Evolutionary conservation across 1,140 invertebrate species (phyloP).

Genomic region (Cyrtorhinus lividipennis): DNA sequence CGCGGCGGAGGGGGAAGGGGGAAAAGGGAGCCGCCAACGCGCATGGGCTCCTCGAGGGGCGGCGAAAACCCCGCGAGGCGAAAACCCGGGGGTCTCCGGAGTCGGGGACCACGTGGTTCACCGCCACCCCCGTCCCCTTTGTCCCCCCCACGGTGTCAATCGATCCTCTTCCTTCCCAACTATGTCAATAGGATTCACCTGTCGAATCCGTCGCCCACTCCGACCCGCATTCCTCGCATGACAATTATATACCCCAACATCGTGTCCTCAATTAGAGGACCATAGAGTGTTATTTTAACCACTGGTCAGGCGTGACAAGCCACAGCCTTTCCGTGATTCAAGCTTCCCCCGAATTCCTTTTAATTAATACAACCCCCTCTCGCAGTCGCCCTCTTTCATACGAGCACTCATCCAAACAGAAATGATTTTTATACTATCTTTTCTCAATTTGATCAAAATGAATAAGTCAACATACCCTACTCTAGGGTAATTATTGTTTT

Average conservation of each 20-base stretch:
- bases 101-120: constrained; percentile 2
- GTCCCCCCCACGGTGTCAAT: not conserved
- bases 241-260: not conserved
- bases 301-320: not conserved
- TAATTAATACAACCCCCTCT: too few species aligned
- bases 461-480: too few species aligned
- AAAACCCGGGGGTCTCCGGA: not conserved
- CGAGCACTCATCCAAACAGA: not conserved
- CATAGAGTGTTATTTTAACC: not conserved
- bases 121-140: not conserved
- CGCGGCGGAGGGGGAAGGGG: not conserved
- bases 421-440: too few species aligned
- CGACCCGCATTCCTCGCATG: not conserved
- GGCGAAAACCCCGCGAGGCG: not conserved
- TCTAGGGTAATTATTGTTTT: too few species aligned
- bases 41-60: not conserved
- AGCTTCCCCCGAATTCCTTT: too few species aligned
- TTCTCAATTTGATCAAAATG: too few species aligned
- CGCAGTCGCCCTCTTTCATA: not conserved
- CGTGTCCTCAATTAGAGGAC: not conserved
- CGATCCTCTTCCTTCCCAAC: constrained; percentile 2
- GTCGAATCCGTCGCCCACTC: not conserved
- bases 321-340: too few species aligned
- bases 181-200: constrained; percentile 10
- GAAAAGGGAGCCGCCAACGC: not conserved